Evolutionary conservation across 1,140 invertebrate species (phyloP).

Genomic region (Calliopsis andreniformis): DNA sequence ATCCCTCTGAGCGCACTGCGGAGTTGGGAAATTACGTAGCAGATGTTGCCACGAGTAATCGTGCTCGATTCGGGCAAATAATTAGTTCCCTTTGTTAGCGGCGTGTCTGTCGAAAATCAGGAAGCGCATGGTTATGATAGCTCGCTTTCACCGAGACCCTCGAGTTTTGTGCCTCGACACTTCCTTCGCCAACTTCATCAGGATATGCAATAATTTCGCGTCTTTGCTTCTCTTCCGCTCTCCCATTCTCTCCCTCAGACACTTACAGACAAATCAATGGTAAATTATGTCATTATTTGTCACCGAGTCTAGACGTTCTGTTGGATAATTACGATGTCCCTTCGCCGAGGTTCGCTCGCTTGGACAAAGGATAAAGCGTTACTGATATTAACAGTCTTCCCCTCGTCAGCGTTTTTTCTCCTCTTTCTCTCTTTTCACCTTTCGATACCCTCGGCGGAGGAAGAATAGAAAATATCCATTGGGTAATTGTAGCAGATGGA

Average conservation of each 20-base stretch:
- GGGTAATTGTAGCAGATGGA: constrained; percentile 34
- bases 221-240: neutral
- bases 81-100: constrained; percentile 45
- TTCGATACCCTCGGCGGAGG: constrained; percentile 19
- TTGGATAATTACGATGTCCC: constrained; percentile 5
- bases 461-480: constrained; percentile 20
- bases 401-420: neutral
- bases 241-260: no score
- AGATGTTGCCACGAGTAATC: constrained; percentile 17
- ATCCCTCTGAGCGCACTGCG: neutral
- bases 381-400: constrained; percentile 20
- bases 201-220: constrained; percentile 4
- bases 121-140: constrained; percentile 38
- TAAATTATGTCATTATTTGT: constrained; percentile 26
- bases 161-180: constrained; percentile 4
- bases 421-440: constrained; percentile 8
- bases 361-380: constrained; percentile 17
- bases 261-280: constrained; percentile 5
- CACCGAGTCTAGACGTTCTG: neutral
- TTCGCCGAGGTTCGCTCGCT: neutral
- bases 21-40: constrained; percentile 19
- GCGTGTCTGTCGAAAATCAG: no score
- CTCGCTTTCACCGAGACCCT: constrained; percentile 26
- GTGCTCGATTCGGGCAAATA: constrained; percentile 35
- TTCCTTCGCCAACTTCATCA: neutral